These are phyloP conservation scores for Epinephelus lanceolatus DNA, from an alignment of 2,113 vertebrate species.

Conservation along the genomic window DNA sequence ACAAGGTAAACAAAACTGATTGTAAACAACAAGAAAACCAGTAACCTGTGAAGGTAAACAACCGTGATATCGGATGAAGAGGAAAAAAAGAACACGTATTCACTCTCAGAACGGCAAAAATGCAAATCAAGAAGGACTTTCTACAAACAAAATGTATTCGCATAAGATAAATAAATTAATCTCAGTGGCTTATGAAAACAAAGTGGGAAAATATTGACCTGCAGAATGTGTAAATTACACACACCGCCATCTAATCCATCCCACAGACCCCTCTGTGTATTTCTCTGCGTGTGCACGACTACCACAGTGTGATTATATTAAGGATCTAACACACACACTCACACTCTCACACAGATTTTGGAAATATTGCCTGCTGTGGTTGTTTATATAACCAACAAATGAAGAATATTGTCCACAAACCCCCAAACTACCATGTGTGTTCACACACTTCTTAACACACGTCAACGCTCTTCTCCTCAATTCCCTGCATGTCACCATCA, in stretches of 20 bases:
- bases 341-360: slow-evolving; percentile 7
- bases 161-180: slow-evolving; percentile 45
- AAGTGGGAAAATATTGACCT: slow-evolving; percentile 53
- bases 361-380: slow-evolving; percentile 37
- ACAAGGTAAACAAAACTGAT: slow-evolving; percentile 37
- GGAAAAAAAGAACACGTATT: neutral
- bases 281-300: slow-evolving; percentile 30
- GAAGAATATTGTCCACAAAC: slow-evolving; percentile 33
- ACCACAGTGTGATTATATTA: slow-evolving; percentile 47
- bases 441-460: neutral
- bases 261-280: slow-evolving; percentile 40
- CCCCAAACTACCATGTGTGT: neutral
- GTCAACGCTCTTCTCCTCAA: neutral
- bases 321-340: slow-evolving; percentile 22
- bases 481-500: slow-evolving; percentile 20
- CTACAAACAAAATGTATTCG: slow-evolving; percentile 37
- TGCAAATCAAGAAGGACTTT: neutral
- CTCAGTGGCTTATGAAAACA: slow-evolving; percentile 42
- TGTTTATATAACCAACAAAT: slow-evolving; percentile 55
- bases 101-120: neutral
- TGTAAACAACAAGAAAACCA: slow-evolving; percentile 41
- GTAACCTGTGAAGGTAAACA: slow-evolving; percentile 51
- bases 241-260: slow-evolving; percentile 39
- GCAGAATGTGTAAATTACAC: slow-evolving; percentile 59
- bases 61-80: slow-evolving; percentile 9